Conservation (phyloP, 2,888 invertebrate genomes). For the Drosophila sordidula region DNA sequence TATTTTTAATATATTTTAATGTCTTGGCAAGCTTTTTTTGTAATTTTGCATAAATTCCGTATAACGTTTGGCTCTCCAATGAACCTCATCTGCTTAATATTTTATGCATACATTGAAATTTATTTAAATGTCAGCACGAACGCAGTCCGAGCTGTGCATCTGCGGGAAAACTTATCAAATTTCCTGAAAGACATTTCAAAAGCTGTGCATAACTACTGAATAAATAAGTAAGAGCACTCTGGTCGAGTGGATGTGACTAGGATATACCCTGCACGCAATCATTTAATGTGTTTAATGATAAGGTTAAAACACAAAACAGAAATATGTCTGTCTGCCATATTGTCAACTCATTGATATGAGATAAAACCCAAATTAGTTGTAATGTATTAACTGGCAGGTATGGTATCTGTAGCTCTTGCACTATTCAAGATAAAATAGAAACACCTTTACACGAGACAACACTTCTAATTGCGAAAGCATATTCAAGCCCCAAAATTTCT, state of each 20-base stretch:
- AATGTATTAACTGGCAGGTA: too few relatives aligned
- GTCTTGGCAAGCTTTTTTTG: background rate
- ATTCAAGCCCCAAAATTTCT: too few relatives aligned
- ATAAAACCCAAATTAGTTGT: too few relatives aligned
- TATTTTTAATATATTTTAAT: background rate
- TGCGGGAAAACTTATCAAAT: too few relatives aligned
- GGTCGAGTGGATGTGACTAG: background rate
- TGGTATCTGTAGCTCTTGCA: too few relatives aligned
- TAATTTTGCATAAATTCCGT: background rate
- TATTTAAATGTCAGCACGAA: background rate
- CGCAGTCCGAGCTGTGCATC: background rate
- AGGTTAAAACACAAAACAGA: too few relatives aligned
- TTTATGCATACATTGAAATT: background rate
- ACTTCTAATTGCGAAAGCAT: too few relatives aligned
- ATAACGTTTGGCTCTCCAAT: background rate
- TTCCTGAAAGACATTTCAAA: background rate
- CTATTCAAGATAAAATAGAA: too few relatives aligned
- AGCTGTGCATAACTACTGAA: background rate
- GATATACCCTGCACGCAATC: background rate
- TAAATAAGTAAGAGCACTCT: background rate
- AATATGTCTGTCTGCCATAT: too few relatives aligned
- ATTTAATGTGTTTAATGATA: background rate
- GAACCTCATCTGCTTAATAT: slow-evolving; percentile 2
- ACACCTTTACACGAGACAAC: too few relatives aligned
- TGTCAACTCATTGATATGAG: too few relatives aligned